These are phyloP conservation scores for Agelastica alni DNA, from an alignment of 2,888 invertebrate genomes.

Conservation along the genomic window DNA sequence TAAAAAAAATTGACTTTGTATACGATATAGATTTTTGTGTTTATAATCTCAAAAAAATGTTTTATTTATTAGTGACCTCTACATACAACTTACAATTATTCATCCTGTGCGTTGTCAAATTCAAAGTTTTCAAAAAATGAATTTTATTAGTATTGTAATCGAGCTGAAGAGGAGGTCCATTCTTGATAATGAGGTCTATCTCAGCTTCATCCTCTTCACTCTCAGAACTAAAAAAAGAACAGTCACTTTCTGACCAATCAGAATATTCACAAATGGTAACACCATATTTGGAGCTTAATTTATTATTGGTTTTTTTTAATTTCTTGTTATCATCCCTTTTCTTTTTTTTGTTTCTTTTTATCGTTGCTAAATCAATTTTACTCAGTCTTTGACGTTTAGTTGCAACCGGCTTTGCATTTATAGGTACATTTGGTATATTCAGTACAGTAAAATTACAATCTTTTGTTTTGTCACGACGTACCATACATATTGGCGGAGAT, in stretches of 20 bases:
- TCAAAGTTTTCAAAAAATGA: constrained; percentile 66
- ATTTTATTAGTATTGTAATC: constrained; percentile 61
- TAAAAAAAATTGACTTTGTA: too few relatives aligned
- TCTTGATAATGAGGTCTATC: constrained; percentile 60
- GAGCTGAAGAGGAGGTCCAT: constrained; percentile 60
- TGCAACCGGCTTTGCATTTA: constrained; percentile 36
- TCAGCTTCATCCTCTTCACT: constrained; percentile 58
- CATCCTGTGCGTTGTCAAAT: constrained; percentile 64
- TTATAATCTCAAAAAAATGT: too few relatives aligned
- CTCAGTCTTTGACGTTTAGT: constrained; percentile 50
- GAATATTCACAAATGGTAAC: constrained; percentile 50
- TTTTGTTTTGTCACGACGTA: constrained; percentile 14
- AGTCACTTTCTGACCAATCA: constrained; percentile 55
- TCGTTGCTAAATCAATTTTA: constrained; percentile 55
- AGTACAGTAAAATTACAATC: constrained; percentile 47
- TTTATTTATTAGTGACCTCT: too few relatives aligned
- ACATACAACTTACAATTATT: constrained; percentile 69
- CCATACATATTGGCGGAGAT: neutral
- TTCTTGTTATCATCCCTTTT: constrained; percentile 10
- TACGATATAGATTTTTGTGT: too few relatives aligned
- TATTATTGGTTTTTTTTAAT: constrained; percentile 14
- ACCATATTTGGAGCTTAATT: constrained; percentile 45
- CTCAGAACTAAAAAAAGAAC: constrained; percentile 58
- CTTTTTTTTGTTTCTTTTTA: constrained; percentile 40
- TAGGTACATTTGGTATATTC: constrained; percentile 50